phyloP scores from a whole-genome alignment of 2,797 vertebrate genomes.

The Sebastes diploproa region DNA sequence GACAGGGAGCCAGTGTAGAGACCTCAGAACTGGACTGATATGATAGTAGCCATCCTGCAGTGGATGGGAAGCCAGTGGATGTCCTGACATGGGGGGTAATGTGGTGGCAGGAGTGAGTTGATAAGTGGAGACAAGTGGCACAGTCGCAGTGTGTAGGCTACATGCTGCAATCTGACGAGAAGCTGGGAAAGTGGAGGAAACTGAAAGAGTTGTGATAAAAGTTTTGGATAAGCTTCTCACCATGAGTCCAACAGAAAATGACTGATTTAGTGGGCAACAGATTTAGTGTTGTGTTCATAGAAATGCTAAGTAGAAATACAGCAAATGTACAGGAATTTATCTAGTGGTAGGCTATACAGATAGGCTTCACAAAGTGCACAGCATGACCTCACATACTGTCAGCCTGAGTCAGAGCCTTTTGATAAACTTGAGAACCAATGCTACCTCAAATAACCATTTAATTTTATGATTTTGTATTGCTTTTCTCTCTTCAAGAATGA shows the following conservation, averaged over 20 bases:
- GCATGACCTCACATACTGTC: not conserved
- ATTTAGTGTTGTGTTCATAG: not conserved
- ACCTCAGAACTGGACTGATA: too few species aligned
- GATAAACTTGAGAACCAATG: not conserved
- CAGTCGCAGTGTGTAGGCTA: not conserved
- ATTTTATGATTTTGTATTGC: not conserved
- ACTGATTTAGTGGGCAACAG: not conserved
- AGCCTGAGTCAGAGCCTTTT: not conserved
- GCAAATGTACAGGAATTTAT: not conserved
- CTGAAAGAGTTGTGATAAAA: not conserved
- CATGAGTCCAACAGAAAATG: not conserved
- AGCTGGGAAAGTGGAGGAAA: not conserved
- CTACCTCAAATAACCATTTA: not conserved
- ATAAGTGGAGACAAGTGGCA: not conserved
- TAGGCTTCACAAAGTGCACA: not conserved
- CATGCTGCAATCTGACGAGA: not conserved
- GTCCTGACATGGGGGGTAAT: not conserved
- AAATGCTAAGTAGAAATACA: not conserved
- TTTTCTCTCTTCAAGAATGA: not conserved
- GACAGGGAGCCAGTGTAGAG: too few species aligned
- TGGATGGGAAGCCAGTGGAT: not conserved
- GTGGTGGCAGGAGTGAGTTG: not conserved
- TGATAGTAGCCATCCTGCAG: too few species aligned
- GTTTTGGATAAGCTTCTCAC: not conserved
- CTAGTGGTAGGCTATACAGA: not conserved